Evolutionary conservation across 2,888 invertebrate species (phyloP), one percentile per base, ranked within the genome.

Genomic region (Stratiomys singularior): DNA sequence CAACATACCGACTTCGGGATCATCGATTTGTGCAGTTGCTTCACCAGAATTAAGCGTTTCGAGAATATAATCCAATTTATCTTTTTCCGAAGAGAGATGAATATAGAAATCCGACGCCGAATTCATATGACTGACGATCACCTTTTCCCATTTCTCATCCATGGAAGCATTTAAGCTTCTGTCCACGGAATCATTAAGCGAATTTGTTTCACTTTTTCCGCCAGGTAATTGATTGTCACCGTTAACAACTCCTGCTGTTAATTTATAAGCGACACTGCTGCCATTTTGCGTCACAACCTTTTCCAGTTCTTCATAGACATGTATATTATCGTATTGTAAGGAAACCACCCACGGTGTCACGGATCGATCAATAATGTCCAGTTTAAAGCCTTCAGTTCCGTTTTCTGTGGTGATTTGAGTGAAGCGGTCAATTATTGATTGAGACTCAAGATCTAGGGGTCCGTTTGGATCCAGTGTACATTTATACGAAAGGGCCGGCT

Each of bases 71-170:
- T 86, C 84, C 15, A 86, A 80, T 3, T 82, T 83, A 0, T 82
- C 78, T 15, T 83, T 82, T 81, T 86, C 84, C 63, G 83, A 91
- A 86, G 81, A 93, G 83, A 77, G 91, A 89, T 86, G 94, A 7
- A 95, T 88, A 87, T 93, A 94, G 84, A 95, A 94, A 81, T 94
- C 93, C 27, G 90, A 89, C 0, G 92, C 89, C 0, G 92, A 91
- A 82, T 91, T 91, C 0, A 91, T 88, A 82, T 92, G 91, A 82
- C 92, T 92, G 1, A 94, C 88, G 83, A 90, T 91, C 13, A 92
- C 92, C 11, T 89, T 90, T 81, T 87, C 80, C 4, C 81, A 64
- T n/a, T n/a, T 18, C 78, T 80, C 15, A 9, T 63, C 28, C 21
- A 52, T 79, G 79, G 46, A 25, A 5, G 4, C 15, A 13, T 63